Conservation (phyloP, 2,797 vertebrate genomes). For the Darevskia nairensis region DNA sequence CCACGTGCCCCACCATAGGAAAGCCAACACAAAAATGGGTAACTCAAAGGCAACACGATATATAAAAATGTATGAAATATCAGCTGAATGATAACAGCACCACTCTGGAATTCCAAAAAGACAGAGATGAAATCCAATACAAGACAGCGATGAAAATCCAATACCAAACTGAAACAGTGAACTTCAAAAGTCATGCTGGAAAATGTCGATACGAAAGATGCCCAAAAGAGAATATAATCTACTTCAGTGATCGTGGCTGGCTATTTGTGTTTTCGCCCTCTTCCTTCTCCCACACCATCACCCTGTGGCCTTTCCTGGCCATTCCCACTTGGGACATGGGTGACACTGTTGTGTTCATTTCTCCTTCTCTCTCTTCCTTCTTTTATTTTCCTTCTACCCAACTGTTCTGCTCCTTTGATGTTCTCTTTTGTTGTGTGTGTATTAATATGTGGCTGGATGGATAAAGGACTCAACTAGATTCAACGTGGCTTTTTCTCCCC, state of each 20-base stretch:
- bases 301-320: neutral
- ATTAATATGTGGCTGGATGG: neutral
- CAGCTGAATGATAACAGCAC: neutral
- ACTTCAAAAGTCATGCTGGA: neutral
- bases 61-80: neutral
- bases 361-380: neutral
- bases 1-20: neutral
- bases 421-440: too few relatives aligned
- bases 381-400: neutral
- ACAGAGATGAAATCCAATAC: neutral
- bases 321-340: neutral
- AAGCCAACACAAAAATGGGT: neutral
- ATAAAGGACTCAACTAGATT: neutral
- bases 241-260: neutral
- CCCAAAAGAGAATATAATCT: neutral
- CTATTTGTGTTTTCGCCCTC: neutral
- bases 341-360: neutral
- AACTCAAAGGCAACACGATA: neutral
- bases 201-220: neutral
- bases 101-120: neutral
- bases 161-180: neutral
- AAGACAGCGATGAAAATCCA: too few relatives aligned
- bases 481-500: too few relatives aligned
- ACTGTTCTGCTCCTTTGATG: neutral
- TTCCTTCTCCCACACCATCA: too few relatives aligned